Conservation (phyloP, 2,888 invertebrate genomes). For the Kryphioiulus occultus region DNA sequence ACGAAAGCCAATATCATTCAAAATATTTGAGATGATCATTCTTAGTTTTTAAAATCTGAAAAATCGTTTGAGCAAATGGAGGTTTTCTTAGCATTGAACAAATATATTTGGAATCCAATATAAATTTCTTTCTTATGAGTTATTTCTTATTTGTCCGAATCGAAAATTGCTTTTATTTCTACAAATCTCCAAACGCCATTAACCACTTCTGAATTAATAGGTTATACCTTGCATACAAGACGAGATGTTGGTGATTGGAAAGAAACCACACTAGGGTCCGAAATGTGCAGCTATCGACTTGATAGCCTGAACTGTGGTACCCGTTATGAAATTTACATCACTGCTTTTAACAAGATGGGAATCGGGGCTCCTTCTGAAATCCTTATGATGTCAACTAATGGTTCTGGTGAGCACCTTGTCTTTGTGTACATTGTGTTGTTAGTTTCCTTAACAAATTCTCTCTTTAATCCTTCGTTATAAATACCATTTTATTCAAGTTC, state of each 20-base stretch:
- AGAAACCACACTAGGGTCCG: constrained; percentile 51
- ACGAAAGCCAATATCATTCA: no score
- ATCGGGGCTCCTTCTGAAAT: constrained; percentile 50
- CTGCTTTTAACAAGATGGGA: constrained; percentile 77
- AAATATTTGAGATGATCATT: no score
- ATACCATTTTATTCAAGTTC: constrained; percentile 46
- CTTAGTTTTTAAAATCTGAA: no score
- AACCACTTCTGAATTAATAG: constrained; percentile 60
- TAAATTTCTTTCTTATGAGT: no score
- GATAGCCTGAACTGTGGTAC: constrained; percentile 91
- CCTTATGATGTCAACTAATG: constrained; percentile 50
- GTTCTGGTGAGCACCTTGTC: constrained; percentile 53
- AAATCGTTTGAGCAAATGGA: no score
- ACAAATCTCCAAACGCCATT: not conserved
- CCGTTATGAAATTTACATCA: constrained; percentile 90
- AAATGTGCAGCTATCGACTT: constrained; percentile 67
- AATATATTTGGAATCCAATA: no score
- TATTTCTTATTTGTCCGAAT: not conserved
- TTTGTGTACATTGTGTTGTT: no score
- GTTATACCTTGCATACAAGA: constrained; percentile 90
- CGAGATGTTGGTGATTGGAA: constrained; percentile 96
- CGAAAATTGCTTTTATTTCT: no score
- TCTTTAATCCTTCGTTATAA: no score
- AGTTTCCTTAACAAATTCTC: no score
- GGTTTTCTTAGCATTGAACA: no score